phyloP scores from a whole-genome alignment of 2,888 invertebrate genomes.

The Hydriomena furcata region DNA sequence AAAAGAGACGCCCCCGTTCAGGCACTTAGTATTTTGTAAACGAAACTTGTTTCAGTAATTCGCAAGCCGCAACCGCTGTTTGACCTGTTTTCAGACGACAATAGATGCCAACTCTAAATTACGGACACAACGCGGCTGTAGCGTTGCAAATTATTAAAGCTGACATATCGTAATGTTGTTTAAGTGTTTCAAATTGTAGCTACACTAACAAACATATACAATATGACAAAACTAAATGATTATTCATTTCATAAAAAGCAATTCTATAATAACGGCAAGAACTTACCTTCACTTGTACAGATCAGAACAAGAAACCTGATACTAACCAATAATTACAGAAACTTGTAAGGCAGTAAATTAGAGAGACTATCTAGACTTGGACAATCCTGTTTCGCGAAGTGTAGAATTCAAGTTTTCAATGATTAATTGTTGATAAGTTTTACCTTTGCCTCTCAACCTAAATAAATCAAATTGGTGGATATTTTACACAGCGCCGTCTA shows the following conservation, averaged over 20 bases:
- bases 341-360: constrained; percentile 11
- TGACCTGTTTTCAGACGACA: constrained; percentile 29
- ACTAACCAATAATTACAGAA: constrained; percentile 10
- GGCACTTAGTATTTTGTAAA: constrained; percentile 25
- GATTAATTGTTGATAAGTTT: constrained; percentile 23
- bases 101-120: constrained; percentile 31
- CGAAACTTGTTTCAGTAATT: constrained; percentile 29
- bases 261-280: too few species aligned
- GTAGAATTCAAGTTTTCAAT: constrained; percentile 8
- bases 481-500: too few species aligned
- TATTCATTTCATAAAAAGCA: too few species aligned
- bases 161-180: constrained; percentile 19
- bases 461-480: too few species aligned
- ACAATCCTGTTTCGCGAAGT: constrained; percentile 2
- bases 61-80: constrained; percentile 30
- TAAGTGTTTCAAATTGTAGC: too few species aligned
- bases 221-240: too few species aligned
- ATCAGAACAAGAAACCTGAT: not conserved
- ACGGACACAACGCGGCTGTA: constrained; percentile 19
- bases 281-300: not conserved
- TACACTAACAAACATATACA: too few species aligned
- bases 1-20: constrained; percentile 8
- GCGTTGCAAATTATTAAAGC: constrained; percentile 27
- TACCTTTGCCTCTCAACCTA: constrained; percentile 23
- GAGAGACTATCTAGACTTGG: constrained; percentile 5